phyloP scores from a whole-genome alignment of 2,113 vertebrate species.

The Scatophagus argus region DNA sequence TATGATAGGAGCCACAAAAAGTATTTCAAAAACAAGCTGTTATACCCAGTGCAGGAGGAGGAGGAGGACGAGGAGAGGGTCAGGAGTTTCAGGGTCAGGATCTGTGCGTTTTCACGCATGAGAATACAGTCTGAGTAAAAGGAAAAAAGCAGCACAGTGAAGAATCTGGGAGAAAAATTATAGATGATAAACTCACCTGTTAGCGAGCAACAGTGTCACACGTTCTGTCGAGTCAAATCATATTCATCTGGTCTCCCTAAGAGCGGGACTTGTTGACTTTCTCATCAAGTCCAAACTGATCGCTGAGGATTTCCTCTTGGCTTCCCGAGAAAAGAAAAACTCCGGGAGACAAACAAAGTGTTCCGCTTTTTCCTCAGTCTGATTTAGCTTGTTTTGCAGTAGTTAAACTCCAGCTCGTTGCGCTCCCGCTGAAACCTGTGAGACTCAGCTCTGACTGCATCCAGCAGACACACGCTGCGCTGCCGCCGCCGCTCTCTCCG shows the following conservation, averaged over 20 bases:
- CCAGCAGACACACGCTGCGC: constrained; percentile 34
- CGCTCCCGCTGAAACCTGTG: not conserved
- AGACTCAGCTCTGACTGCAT: constrained; percentile 5
- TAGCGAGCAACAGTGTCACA: not conserved
- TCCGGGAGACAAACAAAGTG: not conserved
- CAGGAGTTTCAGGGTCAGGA: not conserved
- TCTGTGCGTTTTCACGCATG: constrained; percentile 32
- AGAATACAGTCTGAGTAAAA: not conserved
- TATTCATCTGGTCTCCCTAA: constrained; percentile 35
- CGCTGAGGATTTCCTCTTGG: not conserved
- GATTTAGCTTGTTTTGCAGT: not conserved
- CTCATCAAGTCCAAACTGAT: constrained; percentile 39
- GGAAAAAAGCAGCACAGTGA: accelerated
- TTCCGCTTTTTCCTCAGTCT: not conserved
- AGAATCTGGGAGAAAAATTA: accelerated
- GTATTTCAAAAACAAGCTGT: constrained; percentile 25
- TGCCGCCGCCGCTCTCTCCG: constrained; percentile 18
- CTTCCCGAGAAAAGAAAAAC: not conserved
- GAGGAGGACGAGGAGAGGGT: not conserved
- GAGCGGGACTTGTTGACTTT: constrained; percentile 36
- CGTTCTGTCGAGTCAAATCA: constrained; percentile 60
- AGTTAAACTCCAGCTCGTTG: not conserved
- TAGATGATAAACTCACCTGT: constrained; percentile 64
- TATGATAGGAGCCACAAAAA: constrained; percentile 41
- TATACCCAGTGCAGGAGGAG: constrained; percentile 3